These are phyloP conservation scores for Pelobates fuscus DNA, from an alignment of 2,113 vertebrate genomes.

Conservation along the genomic window DNA sequence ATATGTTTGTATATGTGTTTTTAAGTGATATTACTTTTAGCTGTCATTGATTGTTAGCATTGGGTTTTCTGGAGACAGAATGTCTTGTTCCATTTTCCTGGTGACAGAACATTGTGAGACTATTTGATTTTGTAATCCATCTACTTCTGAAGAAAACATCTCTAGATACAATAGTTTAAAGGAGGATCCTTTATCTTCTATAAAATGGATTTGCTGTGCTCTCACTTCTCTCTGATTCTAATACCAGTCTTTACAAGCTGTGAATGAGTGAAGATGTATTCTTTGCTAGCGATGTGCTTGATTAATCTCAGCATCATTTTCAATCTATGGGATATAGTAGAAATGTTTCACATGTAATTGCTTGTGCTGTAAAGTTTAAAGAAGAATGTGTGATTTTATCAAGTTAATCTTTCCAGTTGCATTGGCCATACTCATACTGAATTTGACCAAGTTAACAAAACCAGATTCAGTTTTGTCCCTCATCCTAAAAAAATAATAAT, in stretches of 20 bases:
- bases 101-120: slow-evolving; percentile 31
- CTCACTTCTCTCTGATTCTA: slow-evolving; percentile 36
- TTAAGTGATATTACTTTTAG: no score
- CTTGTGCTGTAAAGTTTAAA: slow-evolving; percentile 34
- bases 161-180: slow-evolving; percentile 33
- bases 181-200: slow-evolving; percentile 26
- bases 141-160: slow-evolving; percentile 16
- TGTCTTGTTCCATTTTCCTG: slow-evolving; percentile 28
- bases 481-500: no score
- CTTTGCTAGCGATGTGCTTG: slow-evolving; percentile 32
- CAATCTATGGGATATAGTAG: slow-evolving; percentile 24
- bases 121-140: slow-evolving; percentile 35
- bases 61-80: slow-evolving; percentile 1
- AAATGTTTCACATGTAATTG: slow-evolving; percentile 44
- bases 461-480: neutral
- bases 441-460: slow-evolving; percentile 22
- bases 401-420: slow-evolving; percentile 30
- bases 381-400: slow-evolving; percentile 24
- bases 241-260: slow-evolving; percentile 29
- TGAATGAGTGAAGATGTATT: slow-evolving; percentile 46
- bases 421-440: neutral
- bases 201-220: slow-evolving; percentile 44
- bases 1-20: no score
- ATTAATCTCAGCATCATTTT: slow-evolving; percentile 42
- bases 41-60: no score